Evolutionary conservation across 2,888 invertebrate genomes (phyloP).

Genomic region (Octodonta nipae): DNA sequence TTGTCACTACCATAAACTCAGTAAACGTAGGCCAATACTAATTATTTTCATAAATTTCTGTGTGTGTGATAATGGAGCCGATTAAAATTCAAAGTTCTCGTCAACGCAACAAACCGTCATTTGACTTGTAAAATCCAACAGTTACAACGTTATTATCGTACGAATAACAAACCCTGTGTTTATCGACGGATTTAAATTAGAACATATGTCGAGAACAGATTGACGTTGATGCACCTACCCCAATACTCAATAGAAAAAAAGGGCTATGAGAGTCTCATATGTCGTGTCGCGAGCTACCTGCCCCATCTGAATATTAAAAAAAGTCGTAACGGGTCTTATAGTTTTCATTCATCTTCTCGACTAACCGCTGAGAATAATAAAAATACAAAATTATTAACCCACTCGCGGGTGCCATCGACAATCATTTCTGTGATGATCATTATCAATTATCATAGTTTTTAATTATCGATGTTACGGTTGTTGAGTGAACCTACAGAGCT

Average conservation of each 20-base stretch:
- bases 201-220: slow-evolving; percentile 23
- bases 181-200: slow-evolving; percentile 15
- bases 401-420: slow-evolving; percentile 12
- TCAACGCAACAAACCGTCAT: background rate
- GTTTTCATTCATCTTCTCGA: slow-evolving; percentile 25
- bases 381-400: slow-evolving; percentile 15
- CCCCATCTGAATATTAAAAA: slow-evolving; percentile 23
- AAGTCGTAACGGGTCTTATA: slow-evolving; percentile 26
- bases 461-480: slow-evolving; percentile 11
- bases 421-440: slow-evolving; percentile 10
- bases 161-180: slow-evolving; percentile 11
- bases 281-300: slow-evolving; percentile 24
- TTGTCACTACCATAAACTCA: too few species aligned
- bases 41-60: too few species aligned
- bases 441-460: slow-evolving; percentile 14
- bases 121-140: slow-evolving; percentile 4
- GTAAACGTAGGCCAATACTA: too few species aligned
- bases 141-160: slow-evolving; percentile 10
- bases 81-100: too few species aligned
- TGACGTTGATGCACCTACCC: slow-evolving; percentile 13
- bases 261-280: slow-evolving; percentile 11
- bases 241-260: slow-evolving; percentile 9
- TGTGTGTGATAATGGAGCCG: too few species aligned
- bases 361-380: slow-evolving; percentile 22
- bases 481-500: slow-evolving; percentile 12